phyloP scores from a whole-genome alignment of 2,113 vertebrate genomes.

The human region DNA sequence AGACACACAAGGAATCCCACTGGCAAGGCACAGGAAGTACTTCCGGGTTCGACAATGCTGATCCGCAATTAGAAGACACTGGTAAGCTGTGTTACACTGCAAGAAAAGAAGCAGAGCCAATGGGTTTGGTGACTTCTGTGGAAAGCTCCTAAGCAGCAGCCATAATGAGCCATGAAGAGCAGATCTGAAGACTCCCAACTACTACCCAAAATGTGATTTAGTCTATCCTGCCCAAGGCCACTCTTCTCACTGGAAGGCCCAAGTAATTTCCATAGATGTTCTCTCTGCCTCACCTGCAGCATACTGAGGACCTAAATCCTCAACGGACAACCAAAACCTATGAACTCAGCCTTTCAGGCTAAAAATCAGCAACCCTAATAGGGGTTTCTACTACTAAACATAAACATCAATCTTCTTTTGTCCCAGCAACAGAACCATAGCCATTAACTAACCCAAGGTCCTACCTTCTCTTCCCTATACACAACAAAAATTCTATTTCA shows the following conservation, averaged over 20 bases:
- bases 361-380: not conserved
- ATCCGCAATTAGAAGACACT: slow-evolving; percentile 97
- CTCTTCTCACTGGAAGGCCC: not conserved
- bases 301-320: not conserved
- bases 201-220: not conserved
- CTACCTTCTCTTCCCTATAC: not conserved
- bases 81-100: slow-evolving; percentile 94
- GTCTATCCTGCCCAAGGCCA: not conserved
- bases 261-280: not conserved
- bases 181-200: not conserved
- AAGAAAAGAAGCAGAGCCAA: not conserved
- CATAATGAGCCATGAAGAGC: not conserved
- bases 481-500: not conserved
- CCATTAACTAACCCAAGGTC: slow-evolving; percentile 18
- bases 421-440: not conserved
- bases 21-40: slow-evolving; percentile 96
- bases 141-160: not conserved
- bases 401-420: slow-evolving; percentile 9
- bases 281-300: not conserved
- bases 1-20: slow-evolving; percentile 96
- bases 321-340: not conserved
- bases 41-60: slow-evolving; percentile 95
- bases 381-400: not conserved
- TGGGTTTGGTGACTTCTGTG: not conserved
- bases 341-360: not conserved